Base-by-base conservation (phyloP, 2,797 vertebrate genomes). In the Melanotaenia nigrans region DNA sequence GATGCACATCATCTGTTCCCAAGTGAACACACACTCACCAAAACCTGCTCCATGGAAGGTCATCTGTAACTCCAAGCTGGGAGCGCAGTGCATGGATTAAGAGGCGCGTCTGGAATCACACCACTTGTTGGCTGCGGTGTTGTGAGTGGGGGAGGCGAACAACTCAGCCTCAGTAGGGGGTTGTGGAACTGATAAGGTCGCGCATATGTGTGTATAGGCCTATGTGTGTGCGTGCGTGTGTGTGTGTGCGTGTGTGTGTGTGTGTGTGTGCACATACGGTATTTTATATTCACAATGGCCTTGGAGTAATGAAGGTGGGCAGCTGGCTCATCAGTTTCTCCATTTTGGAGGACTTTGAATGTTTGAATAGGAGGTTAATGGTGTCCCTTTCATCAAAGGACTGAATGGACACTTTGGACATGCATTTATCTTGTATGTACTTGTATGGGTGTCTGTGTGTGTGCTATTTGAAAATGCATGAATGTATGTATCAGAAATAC, bases 1-100 rank as follows among this genome's bases (percentile, higher is more conserved):
- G 85, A 92, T 88, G 79, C 84, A 83, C 70, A 86, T 91, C 87
- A 90, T 94, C 91, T 94, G 93, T 78, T 89, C 86, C 77, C 78
- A 9, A 69, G 12, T 32, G 83, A 71, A 78, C 78, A 66, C 64
- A 80, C 65, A 58, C 74, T 72, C 86, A 89, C 61, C 63, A 78
- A 73, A 87, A 86, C 77, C 83, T 88, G 80, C 81, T 85, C 60
- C 71, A 36, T 47, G 62, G 55, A 88, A 89, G 90, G 90, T 93
- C 89, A 91, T 84, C 77, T 83, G 81, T 53, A 79, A 47, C 73
- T 54, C 62, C 88, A 89, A 88, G 87, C 90, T 92, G 90, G 87
- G 87, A 78, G 66, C 49, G 16, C 56, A 40, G 72, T 10, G 10
- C 73, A 32, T 65, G 51, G 73, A 88, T 75, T 64, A 68, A 65